Evolutionary conservation across 2,888 invertebrate genomes (phyloP).

Genomic region (Abscondita cerata): DNA sequence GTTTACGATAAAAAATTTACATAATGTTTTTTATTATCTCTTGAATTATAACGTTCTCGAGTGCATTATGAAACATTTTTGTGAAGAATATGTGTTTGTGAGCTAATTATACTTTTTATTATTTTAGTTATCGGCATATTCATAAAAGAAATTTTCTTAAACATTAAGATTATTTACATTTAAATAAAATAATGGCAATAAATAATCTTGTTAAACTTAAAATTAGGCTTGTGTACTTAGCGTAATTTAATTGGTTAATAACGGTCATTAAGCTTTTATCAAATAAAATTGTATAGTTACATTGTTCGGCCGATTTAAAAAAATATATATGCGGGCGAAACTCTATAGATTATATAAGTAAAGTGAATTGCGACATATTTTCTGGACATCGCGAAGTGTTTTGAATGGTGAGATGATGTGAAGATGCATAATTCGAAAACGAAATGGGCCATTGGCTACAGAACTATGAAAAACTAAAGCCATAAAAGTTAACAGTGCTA

Average conservation of each 20-base stretch:
- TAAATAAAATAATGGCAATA: conserved; percentile 13
- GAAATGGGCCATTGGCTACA: conserved; percentile 30
- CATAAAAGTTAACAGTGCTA: conserved; percentile 33
- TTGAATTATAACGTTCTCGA: conserved; percentile 13
- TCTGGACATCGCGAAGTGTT: conserved; percentile 9
- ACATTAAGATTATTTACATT: too few species aligned
- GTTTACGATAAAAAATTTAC: conserved; percentile 25
- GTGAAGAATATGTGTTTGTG: background rate
- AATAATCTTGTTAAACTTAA: conserved; percentile 14
- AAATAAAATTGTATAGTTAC: conserved; percentile 14
- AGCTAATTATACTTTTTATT: background rate
- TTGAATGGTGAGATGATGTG: conserved; percentile 20
- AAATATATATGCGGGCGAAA: conserved; percentile 8
- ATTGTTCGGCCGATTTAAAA: conserved; percentile 9
- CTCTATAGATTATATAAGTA: background rate
- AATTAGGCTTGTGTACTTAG: too few species aligned
- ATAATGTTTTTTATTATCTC: conserved; percentile 29
- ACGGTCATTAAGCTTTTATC: conserved; percentile 18
- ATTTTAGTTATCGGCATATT: background rate
- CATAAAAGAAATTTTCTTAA: too few species aligned
- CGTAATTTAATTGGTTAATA: conserved; percentile 20
- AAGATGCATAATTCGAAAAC: conserved; percentile 29
- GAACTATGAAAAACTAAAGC: conserved; percentile 34
- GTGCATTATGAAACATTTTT: background rate
- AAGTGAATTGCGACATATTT: background rate